Percentiles rank a stretch among this genome's conserved stretches.
These are phyloP conservation scores for Alectura lathami DNA, from an alignment of 2,113 vertebrate species.

Conservation along the genomic window DNA sequence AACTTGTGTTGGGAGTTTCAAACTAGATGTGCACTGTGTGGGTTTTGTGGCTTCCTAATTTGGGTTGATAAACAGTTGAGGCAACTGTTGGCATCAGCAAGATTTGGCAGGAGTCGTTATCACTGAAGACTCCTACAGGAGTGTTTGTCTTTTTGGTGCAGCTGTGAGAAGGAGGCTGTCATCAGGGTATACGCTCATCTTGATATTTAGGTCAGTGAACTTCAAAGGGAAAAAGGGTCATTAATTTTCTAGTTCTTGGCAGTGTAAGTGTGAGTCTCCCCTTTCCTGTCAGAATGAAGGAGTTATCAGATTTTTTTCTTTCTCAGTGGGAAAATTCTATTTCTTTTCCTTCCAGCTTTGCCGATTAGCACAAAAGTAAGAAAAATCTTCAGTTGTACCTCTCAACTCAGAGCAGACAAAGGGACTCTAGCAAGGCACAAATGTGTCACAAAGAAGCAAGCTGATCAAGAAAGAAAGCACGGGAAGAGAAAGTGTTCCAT, in stretches of 20 bases:
- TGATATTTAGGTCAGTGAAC: conserved; percentile 12
- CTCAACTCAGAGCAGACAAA: background rate
- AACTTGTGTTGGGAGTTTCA: background rate
- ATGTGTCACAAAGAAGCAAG: background rate
- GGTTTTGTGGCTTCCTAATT: background rate
- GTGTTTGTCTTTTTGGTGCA: background rate
- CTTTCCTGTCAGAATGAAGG: conserved; percentile 20
- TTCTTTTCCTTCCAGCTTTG: background rate
- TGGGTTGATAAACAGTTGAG: background rate
- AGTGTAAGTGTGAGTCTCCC: background rate
- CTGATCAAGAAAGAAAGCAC: background rate
- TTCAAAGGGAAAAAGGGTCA: conserved; percentile 12
- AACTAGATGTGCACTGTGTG: background rate
- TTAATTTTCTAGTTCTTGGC: conserved; percentile 23
- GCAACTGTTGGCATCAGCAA: background rate
- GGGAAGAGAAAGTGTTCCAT: background rate
- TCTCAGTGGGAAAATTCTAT: background rate
- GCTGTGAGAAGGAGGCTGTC: background rate
- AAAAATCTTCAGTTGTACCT: background rate
- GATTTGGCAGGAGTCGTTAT: background rate
- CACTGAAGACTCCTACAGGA: background rate
- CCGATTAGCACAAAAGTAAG: background rate
- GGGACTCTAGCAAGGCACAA: background rate
- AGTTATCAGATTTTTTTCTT: background rate
- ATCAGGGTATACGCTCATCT: background rate